Percentiles rank a stretch among this genome's conserved stretches.
Conservation (phyloP, 2,797 vertebrate species). For the Hemibagrus guttatus region DNA sequence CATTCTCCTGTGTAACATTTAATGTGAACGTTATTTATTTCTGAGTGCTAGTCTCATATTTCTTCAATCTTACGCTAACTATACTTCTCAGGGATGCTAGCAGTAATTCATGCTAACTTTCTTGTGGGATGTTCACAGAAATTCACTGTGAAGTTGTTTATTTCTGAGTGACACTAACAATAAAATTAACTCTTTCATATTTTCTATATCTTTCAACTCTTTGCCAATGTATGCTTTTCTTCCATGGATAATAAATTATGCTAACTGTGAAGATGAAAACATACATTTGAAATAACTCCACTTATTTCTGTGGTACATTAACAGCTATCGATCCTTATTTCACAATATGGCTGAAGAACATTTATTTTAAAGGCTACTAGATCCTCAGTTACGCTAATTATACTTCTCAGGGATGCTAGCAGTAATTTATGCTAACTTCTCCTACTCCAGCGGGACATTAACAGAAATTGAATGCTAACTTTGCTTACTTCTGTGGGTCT, state of each 20-base stretch:
- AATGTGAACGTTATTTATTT: too few species aligned
- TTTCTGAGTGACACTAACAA: not conserved
- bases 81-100: not conserved
- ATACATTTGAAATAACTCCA: not conserved
- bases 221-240: not conserved
- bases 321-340: not conserved
- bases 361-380: slow-evolving; percentile 1
- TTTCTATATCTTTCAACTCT: too few species aligned
- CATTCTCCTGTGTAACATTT: too few species aligned
- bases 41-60: not conserved
- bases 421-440: not conserved
- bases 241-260: not conserved
- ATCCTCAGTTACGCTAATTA: slow-evolving; percentile 1
- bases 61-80: not conserved
- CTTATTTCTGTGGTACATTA: not conserved
- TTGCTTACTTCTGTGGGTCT: slow-evolving; percentile 8
- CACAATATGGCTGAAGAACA: not conserved
- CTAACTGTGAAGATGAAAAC: not conserved
- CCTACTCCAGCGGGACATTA: not conserved
- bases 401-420: not conserved
- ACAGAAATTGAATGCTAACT: not conserved
- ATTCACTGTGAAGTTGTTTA: not conserved
- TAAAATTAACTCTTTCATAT: not conserved
- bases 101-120: not conserved
- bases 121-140: not conserved